Evolutionary conservation across 92 coral and sea anemone species (phyloP), one percentile per base, ranked within the genome.

Genomic region (Pocillopora grandis): DNA sequence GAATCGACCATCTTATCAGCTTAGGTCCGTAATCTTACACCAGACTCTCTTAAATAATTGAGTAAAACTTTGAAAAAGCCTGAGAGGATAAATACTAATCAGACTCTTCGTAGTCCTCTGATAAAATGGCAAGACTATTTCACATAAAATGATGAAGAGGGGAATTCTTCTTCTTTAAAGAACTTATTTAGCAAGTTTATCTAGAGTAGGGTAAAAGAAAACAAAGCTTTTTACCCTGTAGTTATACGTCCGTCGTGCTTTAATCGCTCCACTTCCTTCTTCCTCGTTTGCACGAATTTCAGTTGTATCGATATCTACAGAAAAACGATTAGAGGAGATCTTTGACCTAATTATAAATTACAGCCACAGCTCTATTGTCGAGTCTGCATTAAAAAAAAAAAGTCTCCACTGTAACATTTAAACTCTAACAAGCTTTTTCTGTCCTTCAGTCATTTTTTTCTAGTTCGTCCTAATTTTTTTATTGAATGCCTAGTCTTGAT

Each of bases 211-310:
- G 10, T 4, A 69, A 33, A 69, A 15, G 20, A 69, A 13, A 58
- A 11, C 10, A 48, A 57, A 4, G 14, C 18, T 17, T 58, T 89
- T 56, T 48, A 90, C 99, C 90, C 94, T 94, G 92, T 96, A 96
- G 88, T 96, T 94, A 79, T 96, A 96, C 49, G 90, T 94, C 66
- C 98, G 83, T 75, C 98, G 83, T 73, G 92, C 76, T 87, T 89
- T 96, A 18, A 91, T 85, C 35, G 98, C 93, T 35, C 92, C 93
- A 71, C 95, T 93, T 33, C 90, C 94, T 14, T 92, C 98, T 71
- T 94, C 98, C 77, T 93, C 99, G 64, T 94, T 95, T 19, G 99
- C 92, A 48, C 99, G 95, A 66, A 96, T 96, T 85, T 96, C 99
- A 65, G 94, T 92, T 19, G 99, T 96, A 62, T 96, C 99, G 59